These are phyloP conservation scores for Rhodeus uyekii DNA, from an alignment of 2,797 vertebrate genomes.

Conservation along the genomic window DNA sequence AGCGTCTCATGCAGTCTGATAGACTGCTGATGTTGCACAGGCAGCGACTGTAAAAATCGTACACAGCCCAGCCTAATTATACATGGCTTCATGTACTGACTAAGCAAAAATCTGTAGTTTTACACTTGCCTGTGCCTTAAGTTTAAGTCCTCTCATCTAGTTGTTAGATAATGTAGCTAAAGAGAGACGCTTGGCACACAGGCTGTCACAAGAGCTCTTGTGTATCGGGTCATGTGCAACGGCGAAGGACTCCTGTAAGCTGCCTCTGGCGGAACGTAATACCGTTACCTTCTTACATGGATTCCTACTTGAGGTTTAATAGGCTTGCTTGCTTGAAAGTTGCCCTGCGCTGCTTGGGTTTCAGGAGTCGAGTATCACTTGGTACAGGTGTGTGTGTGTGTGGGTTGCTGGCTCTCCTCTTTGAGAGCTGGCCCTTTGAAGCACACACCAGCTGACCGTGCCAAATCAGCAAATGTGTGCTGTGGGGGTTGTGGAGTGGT, in stretches of 20 bases:
- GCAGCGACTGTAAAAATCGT: not conserved
- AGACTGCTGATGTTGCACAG: not conserved
- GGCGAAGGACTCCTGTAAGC: conserved; percentile 9
- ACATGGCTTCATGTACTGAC: not conserved
- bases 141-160: not conserved
- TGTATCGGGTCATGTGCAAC: not conserved
- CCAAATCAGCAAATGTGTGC: conserved; percentile 61
- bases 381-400: conserved; percentile 1
- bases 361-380: conserved; percentile 29
- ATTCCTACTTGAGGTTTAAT: conserved; percentile 57
- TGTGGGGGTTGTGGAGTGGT: conserved; percentile 35
- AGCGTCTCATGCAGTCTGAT: not conserved
- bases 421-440: conserved; percentile 45
- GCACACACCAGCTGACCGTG: conserved; percentile 69
- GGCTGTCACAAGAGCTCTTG: not conserved
- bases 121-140: not conserved
- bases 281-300: conserved; percentile 44
- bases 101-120: not conserved
- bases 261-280: conserved; percentile 34
- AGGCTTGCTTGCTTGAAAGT: conserved; percentile 37
- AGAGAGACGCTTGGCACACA: not conserved
- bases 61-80: not conserved
- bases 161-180: not conserved
- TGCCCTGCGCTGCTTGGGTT: conserved; percentile 18
- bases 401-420: not conserved